A percentile compares a stretch with the other conserved stretches of the same genome.
phyloP scores from a whole-genome alignment of 2,888 invertebrate species.

The Theodoxus fluviatilis region DNA sequence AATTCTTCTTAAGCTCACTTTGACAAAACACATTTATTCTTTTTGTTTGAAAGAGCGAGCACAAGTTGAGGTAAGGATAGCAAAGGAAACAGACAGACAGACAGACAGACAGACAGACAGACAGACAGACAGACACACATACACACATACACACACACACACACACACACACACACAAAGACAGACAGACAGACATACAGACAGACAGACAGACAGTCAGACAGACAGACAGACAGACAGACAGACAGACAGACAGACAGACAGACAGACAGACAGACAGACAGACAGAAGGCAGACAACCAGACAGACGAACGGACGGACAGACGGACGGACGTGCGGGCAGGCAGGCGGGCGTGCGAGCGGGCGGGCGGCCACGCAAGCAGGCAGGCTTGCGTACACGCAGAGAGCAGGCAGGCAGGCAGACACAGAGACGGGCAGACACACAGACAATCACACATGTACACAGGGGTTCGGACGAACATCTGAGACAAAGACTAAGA shows the following conservation, averaged over 20 bases:
- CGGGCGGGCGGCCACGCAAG: neutral
- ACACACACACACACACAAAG: constrained; percentile 21
- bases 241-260: constrained; percentile 2
- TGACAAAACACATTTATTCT: no score
- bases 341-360: neutral
- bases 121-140: constrained; percentile 1
- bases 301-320: neutral
- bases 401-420: neutral
- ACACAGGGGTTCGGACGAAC: neutral
- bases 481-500: neutral
- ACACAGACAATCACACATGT: neutral
- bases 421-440: constrained; percentile 4
- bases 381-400: neutral
- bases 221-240: constrained; percentile 16
- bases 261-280: constrained; percentile 4
- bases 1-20: no score
- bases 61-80: neutral
- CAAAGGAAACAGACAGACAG: neutral
- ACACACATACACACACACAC: constrained; percentile 21
- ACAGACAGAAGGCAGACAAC: neutral
- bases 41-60: neutral
- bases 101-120: constrained; percentile 11
- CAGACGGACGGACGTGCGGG: neutral
- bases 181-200: constrained; percentile 4
- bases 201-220: constrained; percentile 11